These are phyloP conservation scores for Sebastiscus albofasciatus DNA, from an alignment of 2,797 vertebrate genomes.

Conservation along the genomic window DNA sequence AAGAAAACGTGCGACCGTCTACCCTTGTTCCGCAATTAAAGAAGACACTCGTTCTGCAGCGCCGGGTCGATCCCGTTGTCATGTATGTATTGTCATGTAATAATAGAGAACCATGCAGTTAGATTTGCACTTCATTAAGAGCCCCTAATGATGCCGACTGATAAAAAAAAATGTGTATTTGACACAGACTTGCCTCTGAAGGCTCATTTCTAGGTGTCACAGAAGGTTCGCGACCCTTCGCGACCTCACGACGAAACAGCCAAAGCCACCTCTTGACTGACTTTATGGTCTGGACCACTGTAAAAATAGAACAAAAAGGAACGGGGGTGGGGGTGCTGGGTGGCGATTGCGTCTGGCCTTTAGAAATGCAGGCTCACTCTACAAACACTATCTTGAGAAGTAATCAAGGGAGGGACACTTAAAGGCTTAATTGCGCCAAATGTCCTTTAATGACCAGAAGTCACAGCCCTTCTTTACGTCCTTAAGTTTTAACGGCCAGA, in stretches of 20 bases:
- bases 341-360: constrained; percentile 76
- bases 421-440: constrained; percentile 84
- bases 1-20: neutral
- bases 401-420: constrained; percentile 83
- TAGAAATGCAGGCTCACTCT: constrained; percentile 76
- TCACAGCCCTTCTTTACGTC: constrained; percentile 69
- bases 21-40: neutral
- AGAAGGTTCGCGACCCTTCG: constrained; percentile 63
- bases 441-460: constrained; percentile 84
- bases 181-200: constrained; percentile 16
- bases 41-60: neutral
- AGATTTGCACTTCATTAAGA: constrained; percentile 1
- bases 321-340: neutral
- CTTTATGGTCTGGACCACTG: constrained; percentile 75
- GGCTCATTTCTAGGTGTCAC: constrained; percentile 45
- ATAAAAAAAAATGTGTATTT: constrained; percentile 29
- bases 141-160: neutral
- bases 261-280: constrained; percentile 55
- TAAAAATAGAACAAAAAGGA: constrained; percentile 66
- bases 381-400: constrained; percentile 88
- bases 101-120: neutral
- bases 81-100: neutral
- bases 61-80: neutral
- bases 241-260: constrained; percentile 52
- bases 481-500: constrained; percentile 56